Percentiles rank a stretch among this genome's conserved stretches.
These are phyloP conservation scores for Hucho hucho DNA, from an alignment of 2,113 vertebrate species.

Conservation along the genomic window DNA sequence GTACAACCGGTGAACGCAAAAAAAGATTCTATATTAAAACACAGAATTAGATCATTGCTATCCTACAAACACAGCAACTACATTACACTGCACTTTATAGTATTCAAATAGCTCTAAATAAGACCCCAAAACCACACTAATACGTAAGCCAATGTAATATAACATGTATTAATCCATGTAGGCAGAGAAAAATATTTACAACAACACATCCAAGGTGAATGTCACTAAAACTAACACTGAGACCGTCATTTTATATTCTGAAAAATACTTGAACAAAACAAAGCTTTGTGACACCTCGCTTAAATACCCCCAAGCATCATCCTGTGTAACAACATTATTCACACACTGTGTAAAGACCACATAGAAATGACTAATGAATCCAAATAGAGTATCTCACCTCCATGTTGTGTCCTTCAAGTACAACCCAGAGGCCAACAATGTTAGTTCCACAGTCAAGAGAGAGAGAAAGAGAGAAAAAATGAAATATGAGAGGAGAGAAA, in stretches of 20 bases:
- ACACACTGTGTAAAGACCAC: not conserved
- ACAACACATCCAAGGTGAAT: not conserved
- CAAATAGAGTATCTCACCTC: constrained; percentile 53
- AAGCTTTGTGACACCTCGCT: not conserved
- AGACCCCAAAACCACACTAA: not conserved
- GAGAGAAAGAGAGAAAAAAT: not conserved
- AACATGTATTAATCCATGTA: not conserved
- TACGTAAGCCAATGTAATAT: not conserved
- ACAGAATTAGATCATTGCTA: no score
- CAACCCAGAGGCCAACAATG: not conserved
- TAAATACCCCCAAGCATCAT: constrained; percentile 12
- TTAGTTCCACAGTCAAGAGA: not conserved
- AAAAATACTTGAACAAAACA: constrained; percentile 31
- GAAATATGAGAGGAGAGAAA: not conserved
- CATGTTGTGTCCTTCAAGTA: constrained; percentile 41
- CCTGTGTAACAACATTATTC: constrained; percentile 10
- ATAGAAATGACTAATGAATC: not conserved
- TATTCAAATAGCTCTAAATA: no score
- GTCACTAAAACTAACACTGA: constrained; percentile 5
- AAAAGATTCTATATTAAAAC: no score
- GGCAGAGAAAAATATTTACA: not conserved
- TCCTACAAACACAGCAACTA: no score
- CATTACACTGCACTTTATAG: no score
- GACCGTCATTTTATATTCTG: constrained; percentile 23
- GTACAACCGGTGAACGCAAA: no score